Evolutionary conservation across 2,888 invertebrate genomes (phyloP), one percentile per base, ranked within the genome.

Genomic region (Encarsia formosa): DNA sequence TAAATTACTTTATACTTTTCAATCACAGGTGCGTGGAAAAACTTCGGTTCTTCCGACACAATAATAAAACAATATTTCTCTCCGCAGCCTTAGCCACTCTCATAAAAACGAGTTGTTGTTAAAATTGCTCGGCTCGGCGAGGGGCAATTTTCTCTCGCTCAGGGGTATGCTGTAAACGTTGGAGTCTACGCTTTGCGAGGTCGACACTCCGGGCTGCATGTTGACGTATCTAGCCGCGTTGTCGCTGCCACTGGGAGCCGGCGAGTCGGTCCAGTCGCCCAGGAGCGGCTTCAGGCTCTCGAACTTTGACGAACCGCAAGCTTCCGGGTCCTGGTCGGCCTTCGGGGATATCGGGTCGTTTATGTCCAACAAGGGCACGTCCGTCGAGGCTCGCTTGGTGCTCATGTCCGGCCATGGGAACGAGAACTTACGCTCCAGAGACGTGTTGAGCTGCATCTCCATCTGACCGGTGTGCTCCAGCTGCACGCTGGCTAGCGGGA

Each of bases 401-500:
- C 18, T 29, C 32, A 40, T 46, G 1, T 16, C 41, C 18, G 49
- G n/a, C 56, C 56, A 57, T 2, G 67, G 63, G 45, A 68, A 58
- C 0, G 77, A 76, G 60, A 75, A 75, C 59, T 78, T 78, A 5
- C 77, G 66, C 50, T 75, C 69, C 26, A 71, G 71, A 38, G 75
- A 70, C 0, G 77, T 74, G 13, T 45, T 52, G 13, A 79, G 65
- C 24, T 77, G 75, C 59, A 80, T 72, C 55, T 82, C 82, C 43
- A 82, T 64, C 43, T 82, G 79, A 44, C 79, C 81, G 0, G 80
- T 80, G 64, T 85, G 83, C 57, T 85, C 85, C 63, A 88, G 79
- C 68, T 87, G 84, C 43, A 91, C 84, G 54, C 87, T 85, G 38
- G 85, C 81, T 50, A 82, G 77, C 42, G 86, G 90, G 57, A 83